Conservation (phyloP, 2,888 invertebrate species). For the Poecilobothrus nobilitatus region DNA sequence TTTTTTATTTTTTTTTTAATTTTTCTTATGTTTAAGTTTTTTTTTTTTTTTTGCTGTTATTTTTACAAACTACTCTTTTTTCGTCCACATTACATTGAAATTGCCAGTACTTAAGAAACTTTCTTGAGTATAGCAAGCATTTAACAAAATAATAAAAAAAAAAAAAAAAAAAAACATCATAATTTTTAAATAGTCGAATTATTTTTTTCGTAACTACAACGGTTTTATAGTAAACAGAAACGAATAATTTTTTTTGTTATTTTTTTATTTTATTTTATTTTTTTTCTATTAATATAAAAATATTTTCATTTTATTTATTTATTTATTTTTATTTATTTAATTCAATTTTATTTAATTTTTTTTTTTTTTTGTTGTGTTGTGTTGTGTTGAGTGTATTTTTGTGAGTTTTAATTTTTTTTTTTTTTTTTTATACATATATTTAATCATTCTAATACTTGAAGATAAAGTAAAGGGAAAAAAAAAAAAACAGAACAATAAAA, state of each 20-base stretch:
- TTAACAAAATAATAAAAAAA: background rate
- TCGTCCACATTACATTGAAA: background rate
- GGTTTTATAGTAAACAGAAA: background rate
- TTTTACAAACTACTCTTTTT: background rate
- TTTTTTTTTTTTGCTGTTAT: background rate
- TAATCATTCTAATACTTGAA: too few relatives aligned
- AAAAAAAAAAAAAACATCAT: background rate
- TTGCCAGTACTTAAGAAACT: slow-evolving; percentile 6
- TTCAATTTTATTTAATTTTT: background rate
- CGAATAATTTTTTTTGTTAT: background rate
- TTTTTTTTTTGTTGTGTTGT: background rate
- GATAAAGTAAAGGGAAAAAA: too few relatives aligned
- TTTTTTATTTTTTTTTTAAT: background rate
- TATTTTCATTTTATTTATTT: background rate
- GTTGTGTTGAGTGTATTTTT: too few relatives aligned
- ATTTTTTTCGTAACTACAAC: background rate
- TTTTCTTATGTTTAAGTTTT: too few relatives aligned
- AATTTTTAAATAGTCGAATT: background rate
- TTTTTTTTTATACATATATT: too few relatives aligned
- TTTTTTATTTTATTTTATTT: background rate
- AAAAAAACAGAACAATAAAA: too few relatives aligned
- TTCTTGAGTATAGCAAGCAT: background rate
- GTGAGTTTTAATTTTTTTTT: too few relatives aligned
- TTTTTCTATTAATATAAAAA: slow-evolving; percentile 1
- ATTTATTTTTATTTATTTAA: background rate